These are phyloP conservation scores for Labia minor DNA, from an alignment of 2,888 invertebrate genomes.

Conservation along the genomic window DNA sequence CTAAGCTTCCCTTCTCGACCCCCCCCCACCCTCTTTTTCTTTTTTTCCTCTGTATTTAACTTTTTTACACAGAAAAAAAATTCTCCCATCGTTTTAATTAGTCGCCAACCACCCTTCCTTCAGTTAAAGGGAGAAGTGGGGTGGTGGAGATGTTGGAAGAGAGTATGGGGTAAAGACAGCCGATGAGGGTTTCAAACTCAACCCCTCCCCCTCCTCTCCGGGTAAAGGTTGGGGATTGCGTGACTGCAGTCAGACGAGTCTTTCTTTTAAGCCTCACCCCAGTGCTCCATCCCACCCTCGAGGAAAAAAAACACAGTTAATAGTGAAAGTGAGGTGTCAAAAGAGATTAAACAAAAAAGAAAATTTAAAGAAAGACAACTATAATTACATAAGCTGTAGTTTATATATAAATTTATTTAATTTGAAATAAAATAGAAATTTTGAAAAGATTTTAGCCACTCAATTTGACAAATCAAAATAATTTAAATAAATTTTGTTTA, in stretches of 20 bases:
- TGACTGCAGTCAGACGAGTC: conserved; percentile 3
- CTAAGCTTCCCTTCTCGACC: not conserved
- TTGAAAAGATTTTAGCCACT: no score
- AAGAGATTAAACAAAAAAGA: no score
- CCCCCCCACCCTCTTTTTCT: not conserved
- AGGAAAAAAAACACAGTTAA: no score
- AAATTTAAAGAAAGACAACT: no score
- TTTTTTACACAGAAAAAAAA: conserved; percentile 3
- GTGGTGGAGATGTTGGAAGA: no score
- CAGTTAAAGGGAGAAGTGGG: not conserved
- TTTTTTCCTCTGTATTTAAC: not conserved
- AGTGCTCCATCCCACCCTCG: no score
- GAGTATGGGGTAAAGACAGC: not conserved
- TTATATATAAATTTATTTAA: no score
- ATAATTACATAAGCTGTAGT: no score
- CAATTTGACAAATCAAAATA: no score
- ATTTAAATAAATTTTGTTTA: no score
- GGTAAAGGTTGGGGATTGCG: not conserved
- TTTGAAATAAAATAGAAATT: no score
- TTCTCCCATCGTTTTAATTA: conserved; percentile 13
- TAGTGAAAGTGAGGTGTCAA: no score
- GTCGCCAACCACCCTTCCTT: not conserved
- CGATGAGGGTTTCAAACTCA: conserved; percentile 13
- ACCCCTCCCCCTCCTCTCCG: not conserved
- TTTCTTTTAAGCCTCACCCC: not conserved